Conservation (phyloP, 2,113 vertebrate genomes). For the Tetrao urogallus region DNA sequence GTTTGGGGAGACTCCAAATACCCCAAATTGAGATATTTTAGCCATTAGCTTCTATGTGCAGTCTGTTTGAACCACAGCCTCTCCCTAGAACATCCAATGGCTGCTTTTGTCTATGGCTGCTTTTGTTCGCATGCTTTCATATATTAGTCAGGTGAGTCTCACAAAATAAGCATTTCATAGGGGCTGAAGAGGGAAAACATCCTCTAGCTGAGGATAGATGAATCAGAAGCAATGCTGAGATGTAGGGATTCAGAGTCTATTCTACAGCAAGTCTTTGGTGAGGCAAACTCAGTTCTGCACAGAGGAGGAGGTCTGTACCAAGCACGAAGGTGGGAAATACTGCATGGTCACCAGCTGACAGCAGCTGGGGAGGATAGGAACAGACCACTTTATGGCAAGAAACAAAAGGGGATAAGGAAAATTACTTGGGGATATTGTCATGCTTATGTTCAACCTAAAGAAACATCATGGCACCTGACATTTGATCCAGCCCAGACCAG, state of each 20-base stretch:
- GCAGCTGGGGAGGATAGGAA: not conserved
- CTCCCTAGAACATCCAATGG: not conserved
- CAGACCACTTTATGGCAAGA: not conserved
- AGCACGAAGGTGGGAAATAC: not conserved
- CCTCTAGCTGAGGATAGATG: not conserved
- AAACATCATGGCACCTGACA: too few species aligned
- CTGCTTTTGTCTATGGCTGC: not conserved
- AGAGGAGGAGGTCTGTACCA: not conserved
- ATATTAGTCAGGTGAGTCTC: not conserved
- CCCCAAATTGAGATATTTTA: not conserved
- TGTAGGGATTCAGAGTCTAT: not conserved
- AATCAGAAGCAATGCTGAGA: not conserved
- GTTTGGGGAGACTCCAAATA: not conserved
- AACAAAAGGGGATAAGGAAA: not conserved
- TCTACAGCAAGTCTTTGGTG: not conserved
- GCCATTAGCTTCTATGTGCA: not conserved
- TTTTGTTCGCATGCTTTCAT: accelerated
- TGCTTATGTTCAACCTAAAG: not conserved
- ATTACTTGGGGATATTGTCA: not conserved
- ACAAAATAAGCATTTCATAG: not conserved
- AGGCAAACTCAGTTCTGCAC: accelerated
- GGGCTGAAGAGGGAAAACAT: not conserved
- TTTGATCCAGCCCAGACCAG: too few species aligned
- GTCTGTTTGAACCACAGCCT: not conserved
- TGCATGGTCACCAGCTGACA: too few species aligned